These are phyloP conservation scores for Mola mola DNA, from an alignment of 2,113 vertebrate genomes.

Conservation along the genomic window DNA sequence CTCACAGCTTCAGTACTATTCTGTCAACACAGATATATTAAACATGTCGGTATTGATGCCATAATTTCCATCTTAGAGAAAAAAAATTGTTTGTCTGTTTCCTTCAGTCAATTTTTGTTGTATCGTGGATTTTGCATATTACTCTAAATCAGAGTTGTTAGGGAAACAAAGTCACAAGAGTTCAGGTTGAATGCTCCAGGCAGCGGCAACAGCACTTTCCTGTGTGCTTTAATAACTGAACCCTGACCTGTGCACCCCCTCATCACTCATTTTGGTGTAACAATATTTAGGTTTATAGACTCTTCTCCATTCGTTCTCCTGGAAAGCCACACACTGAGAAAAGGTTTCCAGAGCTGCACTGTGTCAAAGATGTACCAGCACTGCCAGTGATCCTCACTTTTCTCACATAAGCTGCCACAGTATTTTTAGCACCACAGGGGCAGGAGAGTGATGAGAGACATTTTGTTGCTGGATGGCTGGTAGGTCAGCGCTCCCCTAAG, in stretches of 20 bases:
- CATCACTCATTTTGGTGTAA: slow-evolving; percentile 20
- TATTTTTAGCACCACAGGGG: slow-evolving; percentile 29
- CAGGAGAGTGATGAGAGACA: slow-evolving; percentile 53
- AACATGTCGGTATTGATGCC: background rate
- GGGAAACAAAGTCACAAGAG: too few species aligned
- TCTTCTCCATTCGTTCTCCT: slow-evolving; percentile 12
- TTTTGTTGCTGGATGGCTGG: slow-evolving; percentile 38
- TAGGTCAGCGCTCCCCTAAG: slow-evolving; percentile 15
- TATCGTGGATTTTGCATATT: too few species aligned
- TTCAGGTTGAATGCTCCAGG: too few species aligned
- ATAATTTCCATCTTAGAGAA: background rate
- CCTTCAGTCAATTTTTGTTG: too few species aligned
- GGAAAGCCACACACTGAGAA: slow-evolving; percentile 30
- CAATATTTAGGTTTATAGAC: slow-evolving; percentile 22
- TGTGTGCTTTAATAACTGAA: too few species aligned
- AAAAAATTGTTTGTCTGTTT: too few species aligned
- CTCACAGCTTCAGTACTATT: too few species aligned
- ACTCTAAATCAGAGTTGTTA: too few species aligned
- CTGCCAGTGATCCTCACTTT: slow-evolving; percentile 35
- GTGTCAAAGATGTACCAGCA: slow-evolving; percentile 36
- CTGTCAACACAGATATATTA: too few species aligned
- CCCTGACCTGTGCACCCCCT: too few species aligned
- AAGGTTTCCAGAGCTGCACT: slow-evolving; percentile 21
- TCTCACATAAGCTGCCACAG: slow-evolving; percentile 37
- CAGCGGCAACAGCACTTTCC: too few species aligned